Conservation (phyloP, 2,797 vertebrate genomes). For the Notoglanidium macrostoma region DNA sequence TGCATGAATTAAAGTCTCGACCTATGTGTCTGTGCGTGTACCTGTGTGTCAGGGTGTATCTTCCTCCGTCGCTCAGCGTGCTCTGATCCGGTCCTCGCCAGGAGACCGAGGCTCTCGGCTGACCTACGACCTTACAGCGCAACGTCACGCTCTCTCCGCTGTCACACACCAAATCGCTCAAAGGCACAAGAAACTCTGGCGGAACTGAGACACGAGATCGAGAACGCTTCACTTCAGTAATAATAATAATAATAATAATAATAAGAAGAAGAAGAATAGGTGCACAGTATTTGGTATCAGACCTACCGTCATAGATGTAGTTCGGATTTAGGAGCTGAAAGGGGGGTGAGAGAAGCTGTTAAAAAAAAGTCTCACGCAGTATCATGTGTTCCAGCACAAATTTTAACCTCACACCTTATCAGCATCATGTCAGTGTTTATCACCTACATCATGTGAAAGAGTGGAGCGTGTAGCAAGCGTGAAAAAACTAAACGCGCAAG, state of each 20-base stretch:
- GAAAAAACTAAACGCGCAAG: neutral
- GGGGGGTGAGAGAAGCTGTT: slow-evolving; percentile 49
- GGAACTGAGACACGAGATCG: slow-evolving; percentile 75
- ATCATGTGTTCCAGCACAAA: too few species aligned
- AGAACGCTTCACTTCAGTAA: neutral
- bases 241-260: neutral
- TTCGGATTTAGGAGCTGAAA: slow-evolving; percentile 96
- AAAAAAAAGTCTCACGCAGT: neutral
- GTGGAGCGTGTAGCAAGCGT: neutral
- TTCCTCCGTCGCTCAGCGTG: slow-evolving; percentile 84
- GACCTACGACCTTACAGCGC: slow-evolving; percentile 92
- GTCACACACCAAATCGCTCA: slow-evolving; percentile 91
- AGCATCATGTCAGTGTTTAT: neutral
- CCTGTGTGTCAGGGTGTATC: slow-evolving; percentile 90
- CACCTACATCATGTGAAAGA: neutral
- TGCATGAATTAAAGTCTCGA: neutral
- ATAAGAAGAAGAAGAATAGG: neutral
- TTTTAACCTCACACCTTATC: neutral
- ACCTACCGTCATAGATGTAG: slow-evolving; percentile 97
- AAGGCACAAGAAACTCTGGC: slow-evolving; percentile 91
- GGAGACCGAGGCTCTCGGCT: slow-evolving; percentile 85
- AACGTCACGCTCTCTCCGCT: slow-evolving; percentile 90
- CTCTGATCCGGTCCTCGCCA: slow-evolving; percentile 93
- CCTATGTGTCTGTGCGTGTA: slow-evolving; percentile 51
- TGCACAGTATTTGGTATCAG: neutral